phyloP scores from a whole-genome alignment of 2,888 invertebrate genomes.

The Stenichneumon culpator region DNA sequence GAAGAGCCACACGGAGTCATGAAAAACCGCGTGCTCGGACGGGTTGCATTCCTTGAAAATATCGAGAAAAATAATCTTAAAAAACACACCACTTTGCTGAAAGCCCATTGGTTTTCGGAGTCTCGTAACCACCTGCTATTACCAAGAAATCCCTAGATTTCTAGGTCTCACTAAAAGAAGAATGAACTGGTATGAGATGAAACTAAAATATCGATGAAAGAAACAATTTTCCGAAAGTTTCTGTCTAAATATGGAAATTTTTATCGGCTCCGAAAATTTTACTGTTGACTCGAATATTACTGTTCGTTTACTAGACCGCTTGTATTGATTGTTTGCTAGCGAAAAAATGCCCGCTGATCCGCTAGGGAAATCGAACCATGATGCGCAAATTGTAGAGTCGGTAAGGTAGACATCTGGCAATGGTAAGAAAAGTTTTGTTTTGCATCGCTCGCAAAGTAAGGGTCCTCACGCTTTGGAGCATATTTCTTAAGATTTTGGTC shows the following conservation, averaged over 20 bases:
- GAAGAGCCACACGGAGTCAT: not conserved
- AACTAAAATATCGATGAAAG: not conserved
- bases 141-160: constrained; percentile 25
- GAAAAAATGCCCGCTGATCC: not conserved
- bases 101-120: constrained; percentile 15
- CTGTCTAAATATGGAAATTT: not conserved
- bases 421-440: constrained; percentile 6
- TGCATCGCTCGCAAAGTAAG: not conserved
- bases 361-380: not conserved
- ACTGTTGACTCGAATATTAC: not conserved
- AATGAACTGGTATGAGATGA: not conserved
- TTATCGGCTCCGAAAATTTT: not conserved
- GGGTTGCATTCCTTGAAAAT: constrained; percentile 15
- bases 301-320: not conserved
- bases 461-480: not conserved
- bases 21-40: constrained; percentile 12
- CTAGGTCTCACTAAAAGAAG: not conserved
- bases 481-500: constrained; percentile 10
- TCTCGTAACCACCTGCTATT: constrained; percentile 19
- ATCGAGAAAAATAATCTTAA: constrained; percentile 10
- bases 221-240: not conserved
- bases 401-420: constrained; percentile 17
- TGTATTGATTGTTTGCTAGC: constrained; percentile 38
- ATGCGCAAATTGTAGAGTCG: not conserved
- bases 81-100: not conserved